Base-by-base conservation (phyloP, 1,140 invertebrate genomes). In the Trissolcus basalis region DNA sequence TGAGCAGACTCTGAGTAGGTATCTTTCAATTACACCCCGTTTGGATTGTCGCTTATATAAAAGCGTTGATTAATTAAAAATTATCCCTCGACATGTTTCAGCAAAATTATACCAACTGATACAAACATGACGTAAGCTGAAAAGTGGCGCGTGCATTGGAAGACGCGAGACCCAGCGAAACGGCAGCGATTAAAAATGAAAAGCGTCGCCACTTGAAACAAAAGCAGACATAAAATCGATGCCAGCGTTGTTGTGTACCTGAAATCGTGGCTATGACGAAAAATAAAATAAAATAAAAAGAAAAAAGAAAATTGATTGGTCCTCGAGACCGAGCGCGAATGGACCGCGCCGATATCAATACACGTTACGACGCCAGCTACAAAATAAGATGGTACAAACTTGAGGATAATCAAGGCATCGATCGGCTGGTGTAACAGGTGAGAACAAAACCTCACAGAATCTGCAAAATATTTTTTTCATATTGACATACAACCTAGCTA, bases 381-480 rank as follows among this genome's bases (percentile, higher is more conserved):
- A 60, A 65, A 64, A 49, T 27, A 59, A 54, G 60, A 64, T 36
- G 33, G 15, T 63, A 33, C 32, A 50, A 76, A 65, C 51, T 58
- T 49, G 58, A 64, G 54, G 33, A 44, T 35, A 56, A 68, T 69
- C 58, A 47, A 58, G 43, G 9, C 39, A 72, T 72, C 75, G 75
- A 77, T 77, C 69, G 68, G 1, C 36, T 69, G 59, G 68, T 43
- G 75, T 77, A 77, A 77, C 68, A 77, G 75, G 75, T 72, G 75
- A 77, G 75, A 68, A 72, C 59, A 69, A 72, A 69, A 51, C 67
- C 36, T 51, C 68, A 63, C 41, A 6, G 15, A 36, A 43, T 10
- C 19, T 41, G 61, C 58, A 65, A 65, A 70, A 67, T 27, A 27
- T 27, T 27, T 27, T 27, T 27, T 27, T 27, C 19, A 3, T 27